Evolutionary conservation across 2,797 vertebrate genomes (phyloP).

Genomic region (Galaxias olidus): DNA sequence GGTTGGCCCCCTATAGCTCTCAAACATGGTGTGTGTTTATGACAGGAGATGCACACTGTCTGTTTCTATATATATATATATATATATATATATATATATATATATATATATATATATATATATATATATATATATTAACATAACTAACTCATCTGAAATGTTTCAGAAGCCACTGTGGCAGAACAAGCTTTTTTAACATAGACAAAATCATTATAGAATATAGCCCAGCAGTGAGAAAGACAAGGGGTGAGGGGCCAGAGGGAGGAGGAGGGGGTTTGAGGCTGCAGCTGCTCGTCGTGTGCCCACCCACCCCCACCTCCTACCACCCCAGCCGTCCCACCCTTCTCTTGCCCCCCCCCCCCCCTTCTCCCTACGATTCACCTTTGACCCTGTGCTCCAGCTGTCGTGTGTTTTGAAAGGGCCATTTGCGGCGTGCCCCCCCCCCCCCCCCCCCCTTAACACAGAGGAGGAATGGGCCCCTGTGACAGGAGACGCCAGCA

Average conservation of each 20-base stretch:
- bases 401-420: constrained; percentile 82
- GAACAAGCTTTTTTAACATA: no score
- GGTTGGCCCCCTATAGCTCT: neutral
- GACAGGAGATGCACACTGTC: constrained; percentile 7
- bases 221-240: no score
- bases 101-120: no score
- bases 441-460: constrained; percentile 70
- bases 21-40: constrained; percentile 10
- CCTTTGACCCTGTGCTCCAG: constrained; percentile 84
- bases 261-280: constrained; percentile 56
- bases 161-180: no score
- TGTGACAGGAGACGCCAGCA: constrained; percentile 69
- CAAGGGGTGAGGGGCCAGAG: constrained; percentile 46
- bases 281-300: constrained; percentile 78
- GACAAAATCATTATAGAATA: no score
- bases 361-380: constrained; percentile 75
- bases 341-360: constrained; percentile 21
- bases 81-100: no score
- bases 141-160: no score
- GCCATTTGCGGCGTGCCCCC: constrained; percentile 77
- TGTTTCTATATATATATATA: no score
- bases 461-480: constrained; percentile 69
- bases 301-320: constrained; percentile 54
- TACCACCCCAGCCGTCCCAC: constrained; percentile 47
- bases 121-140: no score